A percentile compares a stretch with the other conserved stretches of the same genome.
phyloP scores from a whole-genome alignment of 2,797 vertebrate species.

The Pseudocheirus occidentalis region DNA sequence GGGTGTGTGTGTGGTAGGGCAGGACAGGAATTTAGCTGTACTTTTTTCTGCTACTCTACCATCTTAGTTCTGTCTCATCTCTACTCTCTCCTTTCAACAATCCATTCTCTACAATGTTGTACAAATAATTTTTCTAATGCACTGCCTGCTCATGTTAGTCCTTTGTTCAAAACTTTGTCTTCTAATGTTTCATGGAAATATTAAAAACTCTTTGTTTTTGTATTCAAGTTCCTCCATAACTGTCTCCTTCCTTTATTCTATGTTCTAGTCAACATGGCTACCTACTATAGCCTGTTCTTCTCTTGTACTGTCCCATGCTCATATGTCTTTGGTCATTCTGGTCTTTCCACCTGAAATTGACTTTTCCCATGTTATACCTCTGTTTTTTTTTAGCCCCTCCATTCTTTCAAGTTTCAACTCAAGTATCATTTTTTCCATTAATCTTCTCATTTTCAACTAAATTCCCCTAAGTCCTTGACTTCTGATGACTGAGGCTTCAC shows the following conservation, averaged over 20 bases:
- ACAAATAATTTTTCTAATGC: neutral
- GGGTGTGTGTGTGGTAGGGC: no score
- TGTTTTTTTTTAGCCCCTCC: neutral
- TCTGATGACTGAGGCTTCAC: neutral
- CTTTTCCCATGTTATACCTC: neutral
- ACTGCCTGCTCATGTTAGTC: neutral
- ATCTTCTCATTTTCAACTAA: neutral
- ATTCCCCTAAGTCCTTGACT: neutral
- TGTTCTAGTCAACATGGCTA: neutral
- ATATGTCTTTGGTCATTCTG: neutral
- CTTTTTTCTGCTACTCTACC: neutral
- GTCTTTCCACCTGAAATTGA: neutral
- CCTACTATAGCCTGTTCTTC: neutral
- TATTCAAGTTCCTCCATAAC: neutral
- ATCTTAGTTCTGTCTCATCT: neutral
- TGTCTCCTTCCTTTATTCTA: neutral
- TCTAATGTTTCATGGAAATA: neutral
- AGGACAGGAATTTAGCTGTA: neutral
- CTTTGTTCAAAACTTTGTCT: neutral
- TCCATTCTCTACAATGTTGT: neutral
- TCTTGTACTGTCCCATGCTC: neutral
- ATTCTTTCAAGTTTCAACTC: neutral
- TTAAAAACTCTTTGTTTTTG: neutral
- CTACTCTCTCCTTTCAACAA: neutral
- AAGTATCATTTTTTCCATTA: neutral